Conservation (phyloP, 2,113 vertebrate species). For the Fregetta grallaria region DNA sequence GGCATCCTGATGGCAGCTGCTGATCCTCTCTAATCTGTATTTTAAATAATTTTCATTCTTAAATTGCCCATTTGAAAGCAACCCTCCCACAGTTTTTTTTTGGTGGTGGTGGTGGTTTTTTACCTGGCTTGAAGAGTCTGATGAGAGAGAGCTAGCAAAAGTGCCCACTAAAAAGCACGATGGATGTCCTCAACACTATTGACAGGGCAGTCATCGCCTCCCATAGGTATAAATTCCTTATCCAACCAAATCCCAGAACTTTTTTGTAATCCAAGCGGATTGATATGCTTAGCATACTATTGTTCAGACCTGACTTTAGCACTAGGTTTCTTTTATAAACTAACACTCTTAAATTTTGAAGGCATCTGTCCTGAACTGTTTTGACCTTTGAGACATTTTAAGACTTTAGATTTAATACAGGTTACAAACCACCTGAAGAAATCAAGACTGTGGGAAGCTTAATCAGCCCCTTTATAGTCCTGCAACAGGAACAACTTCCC, state of each 20-base stretch:
- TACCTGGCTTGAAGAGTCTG: neutral
- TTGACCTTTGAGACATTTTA: conserved; percentile 45
- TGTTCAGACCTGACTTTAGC: conserved; percentile 12
- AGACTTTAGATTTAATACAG: conserved; percentile 50
- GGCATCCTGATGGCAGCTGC: neutral
- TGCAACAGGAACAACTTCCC: neutral
- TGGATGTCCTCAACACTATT: neutral
- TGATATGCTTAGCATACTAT: neutral
- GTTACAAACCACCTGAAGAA: conserved; percentile 16
- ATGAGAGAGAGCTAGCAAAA: neutral
- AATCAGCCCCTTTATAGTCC: conserved; percentile 32
- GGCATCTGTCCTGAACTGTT: conserved; percentile 11
- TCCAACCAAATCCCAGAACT: neutral
- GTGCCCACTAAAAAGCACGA: neutral
- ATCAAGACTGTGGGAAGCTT: neutral
- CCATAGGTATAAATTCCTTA: neutral
- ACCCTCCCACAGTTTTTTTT: neutral
- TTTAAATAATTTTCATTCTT: conserved; percentile 4
- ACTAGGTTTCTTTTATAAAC: neutral
- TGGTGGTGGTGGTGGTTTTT: neutral
- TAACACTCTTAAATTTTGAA: conserved; percentile 16
- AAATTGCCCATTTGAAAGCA: neutral
- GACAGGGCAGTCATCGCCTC: neutral
- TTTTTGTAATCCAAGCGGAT: neutral
- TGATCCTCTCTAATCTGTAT: conserved; percentile 15